Evolutionary conservation across 1,140 invertebrate genomes (phyloP).

Genomic region (Fopius arisanus): DNA sequence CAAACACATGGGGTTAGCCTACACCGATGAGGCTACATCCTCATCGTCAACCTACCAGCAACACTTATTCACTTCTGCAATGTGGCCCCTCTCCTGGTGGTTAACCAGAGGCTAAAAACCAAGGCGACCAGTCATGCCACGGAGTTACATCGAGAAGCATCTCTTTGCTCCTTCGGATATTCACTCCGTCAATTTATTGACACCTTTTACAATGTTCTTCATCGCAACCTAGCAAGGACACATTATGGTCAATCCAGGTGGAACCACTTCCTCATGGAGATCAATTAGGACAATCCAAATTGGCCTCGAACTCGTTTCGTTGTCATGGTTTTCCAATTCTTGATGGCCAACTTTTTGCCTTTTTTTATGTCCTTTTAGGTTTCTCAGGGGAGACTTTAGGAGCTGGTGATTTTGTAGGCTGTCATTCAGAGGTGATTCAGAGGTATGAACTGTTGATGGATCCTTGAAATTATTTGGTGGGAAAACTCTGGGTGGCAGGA

Average conservation of each 20-base stretch:
- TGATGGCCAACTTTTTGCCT: neutral
- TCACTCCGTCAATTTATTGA: too few relatives aligned
- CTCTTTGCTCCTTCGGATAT: too few relatives aligned
- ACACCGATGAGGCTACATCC: neutral
- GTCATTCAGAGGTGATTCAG: too few relatives aligned
- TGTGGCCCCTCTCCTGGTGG: constrained; percentile 6
- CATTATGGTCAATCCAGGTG: neutral
- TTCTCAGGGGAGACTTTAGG: neutral
- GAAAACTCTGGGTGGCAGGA: too few relatives aligned
- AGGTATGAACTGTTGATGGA: too few relatives aligned
- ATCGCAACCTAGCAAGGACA: too few relatives aligned
- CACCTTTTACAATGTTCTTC: too few relatives aligned
- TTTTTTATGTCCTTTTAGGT: neutral
- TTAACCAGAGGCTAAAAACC: neutral
- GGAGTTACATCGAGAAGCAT: constrained; percentile 24
- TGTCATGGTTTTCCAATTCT: neutral
- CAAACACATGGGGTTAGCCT: too few relatives aligned
- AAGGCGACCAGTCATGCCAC: neutral
- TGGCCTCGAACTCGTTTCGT: neutral
- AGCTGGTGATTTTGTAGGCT: constrained; percentile 16
- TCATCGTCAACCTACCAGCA: constrained; percentile 34
- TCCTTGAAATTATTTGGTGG: too few relatives aligned
- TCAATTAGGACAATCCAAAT: neutral
- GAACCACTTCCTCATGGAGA: neutral
- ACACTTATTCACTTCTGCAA: constrained; percentile 51